Conservation (phyloP, 2,888 invertebrate genomes). For the Conomelus anceps region DNA sequence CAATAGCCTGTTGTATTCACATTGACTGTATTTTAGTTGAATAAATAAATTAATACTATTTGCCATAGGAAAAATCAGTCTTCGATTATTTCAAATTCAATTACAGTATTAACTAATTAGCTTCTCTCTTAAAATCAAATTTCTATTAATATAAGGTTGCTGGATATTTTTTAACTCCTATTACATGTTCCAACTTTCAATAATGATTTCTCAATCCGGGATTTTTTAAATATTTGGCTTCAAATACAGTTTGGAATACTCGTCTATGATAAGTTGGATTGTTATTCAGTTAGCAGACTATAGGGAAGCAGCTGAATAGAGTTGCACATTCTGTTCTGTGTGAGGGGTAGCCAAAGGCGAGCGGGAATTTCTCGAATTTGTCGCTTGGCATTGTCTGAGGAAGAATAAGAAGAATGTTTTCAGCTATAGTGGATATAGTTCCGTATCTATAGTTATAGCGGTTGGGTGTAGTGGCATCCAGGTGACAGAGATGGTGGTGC, state of each 20-base stretch:
- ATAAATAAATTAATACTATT: too few species aligned
- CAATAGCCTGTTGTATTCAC: too few species aligned
- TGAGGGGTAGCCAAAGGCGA: not conserved
- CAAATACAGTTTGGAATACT: not conserved
- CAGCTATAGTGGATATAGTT: not conserved
- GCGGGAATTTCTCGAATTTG: not conserved
- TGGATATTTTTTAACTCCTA: too few species aligned
- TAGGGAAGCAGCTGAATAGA: not conserved
- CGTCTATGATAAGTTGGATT: not conserved
- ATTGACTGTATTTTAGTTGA: too few species aligned
- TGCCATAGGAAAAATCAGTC: too few species aligned
- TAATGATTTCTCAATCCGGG: too few species aligned
- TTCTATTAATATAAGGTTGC: too few species aligned
- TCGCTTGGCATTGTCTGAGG: not conserved
- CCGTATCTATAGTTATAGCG: not conserved
- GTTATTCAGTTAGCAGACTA: not conserved
- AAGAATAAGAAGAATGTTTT: too few species aligned
- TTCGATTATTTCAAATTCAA: too few species aligned
- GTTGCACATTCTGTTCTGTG: not conserved
- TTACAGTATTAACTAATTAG: too few species aligned
- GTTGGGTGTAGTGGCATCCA: not conserved
- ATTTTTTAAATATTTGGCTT: not conserved
- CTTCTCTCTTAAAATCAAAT: too few species aligned
- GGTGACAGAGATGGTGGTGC: not conserved
- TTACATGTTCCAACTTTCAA: too few species aligned